Evolutionary conservation across 2,797 vertebrate species (phyloP).

Genomic region (Spondyliosoma cantharus): DNA sequence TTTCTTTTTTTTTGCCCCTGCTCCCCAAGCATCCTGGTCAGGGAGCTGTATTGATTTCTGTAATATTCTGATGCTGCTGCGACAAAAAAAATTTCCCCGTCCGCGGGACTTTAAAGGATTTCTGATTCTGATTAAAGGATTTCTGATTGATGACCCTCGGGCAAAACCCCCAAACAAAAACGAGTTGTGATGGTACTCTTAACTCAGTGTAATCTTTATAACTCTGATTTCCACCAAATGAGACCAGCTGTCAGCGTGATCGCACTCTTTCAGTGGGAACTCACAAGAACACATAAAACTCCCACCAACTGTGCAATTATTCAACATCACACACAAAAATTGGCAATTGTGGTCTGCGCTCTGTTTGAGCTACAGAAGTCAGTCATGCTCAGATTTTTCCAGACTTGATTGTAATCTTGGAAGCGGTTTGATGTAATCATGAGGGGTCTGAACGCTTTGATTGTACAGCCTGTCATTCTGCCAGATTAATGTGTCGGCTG

Average conservation of each 20-base stretch:
- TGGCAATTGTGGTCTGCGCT: neutral
- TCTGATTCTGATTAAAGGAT: too few species aligned
- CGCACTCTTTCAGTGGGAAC: slow-evolving; percentile 15
- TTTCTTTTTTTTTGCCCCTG: too few species aligned
- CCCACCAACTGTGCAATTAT: slow-evolving; percentile 7
- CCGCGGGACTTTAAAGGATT: too few species aligned
- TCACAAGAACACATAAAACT: slow-evolving; percentile 6
- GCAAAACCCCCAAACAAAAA: too few species aligned
- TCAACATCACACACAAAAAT: slow-evolving; percentile 10
- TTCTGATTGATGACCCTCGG: too few species aligned
- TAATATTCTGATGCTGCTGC: too few species aligned
- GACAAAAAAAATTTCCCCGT: too few species aligned
- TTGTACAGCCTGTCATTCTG: neutral
- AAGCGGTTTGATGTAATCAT: neutral
- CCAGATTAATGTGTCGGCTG: neutral
- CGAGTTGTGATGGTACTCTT: too few species aligned
- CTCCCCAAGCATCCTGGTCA: too few species aligned
- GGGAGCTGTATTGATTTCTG: too few species aligned
- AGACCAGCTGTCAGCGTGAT: slow-evolving; percentile 25
- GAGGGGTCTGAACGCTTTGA: neutral
- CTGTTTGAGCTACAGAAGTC: neutral
- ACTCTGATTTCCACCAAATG: neutral
- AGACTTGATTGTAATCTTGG: neutral
- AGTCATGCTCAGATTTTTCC: neutral
- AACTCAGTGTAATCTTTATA: neutral